Percentiles rank a stretch among this genome's conserved stretches.
These are phyloP conservation scores for Ganaspis sp. DNA, from an alignment of 1,140 invertebrate species.

Conservation along the genomic window DNA sequence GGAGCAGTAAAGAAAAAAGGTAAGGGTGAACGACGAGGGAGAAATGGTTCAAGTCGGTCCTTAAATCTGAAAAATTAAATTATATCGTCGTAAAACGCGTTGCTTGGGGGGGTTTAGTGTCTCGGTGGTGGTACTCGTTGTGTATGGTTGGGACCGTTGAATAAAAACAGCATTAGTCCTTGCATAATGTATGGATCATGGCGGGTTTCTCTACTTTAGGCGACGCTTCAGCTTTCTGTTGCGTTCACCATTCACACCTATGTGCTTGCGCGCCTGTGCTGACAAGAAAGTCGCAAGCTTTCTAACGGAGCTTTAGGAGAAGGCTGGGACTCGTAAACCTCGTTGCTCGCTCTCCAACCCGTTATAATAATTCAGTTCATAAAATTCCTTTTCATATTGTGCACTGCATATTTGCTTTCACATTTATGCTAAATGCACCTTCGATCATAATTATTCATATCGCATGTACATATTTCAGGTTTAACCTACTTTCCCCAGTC, in stretches of 20 bases:
- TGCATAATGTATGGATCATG: slow-evolving; percentile 72
- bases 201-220: slow-evolving; percentile 34
- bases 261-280: slow-evolving; percentile 22
- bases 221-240: not conserved
- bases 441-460: slow-evolving; percentile 7
- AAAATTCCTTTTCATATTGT: slow-evolving; percentile 38
- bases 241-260: slow-evolving; percentile 36
- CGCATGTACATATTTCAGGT: not conserved
- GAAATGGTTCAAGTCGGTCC: slow-evolving; percentile 61
- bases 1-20: slow-evolving; percentile 3
- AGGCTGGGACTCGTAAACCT: slow-evolving; percentile 45
- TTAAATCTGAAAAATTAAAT: slow-evolving; percentile 76
- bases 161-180: slow-evolving; percentile 74
- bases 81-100: slow-evolving; percentile 72
- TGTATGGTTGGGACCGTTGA: slow-evolving; percentile 56
- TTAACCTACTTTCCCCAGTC: too few relatives aligned
- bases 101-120: slow-evolving; percentile 64
- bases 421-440: not conserved
- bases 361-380: slow-evolving; percentile 46
- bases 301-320: slow-evolving; percentile 44
- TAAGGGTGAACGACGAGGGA: slow-evolving; percentile 37
- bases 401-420: slow-evolving; percentile 23
- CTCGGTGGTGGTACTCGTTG: slow-evolving; percentile 52
- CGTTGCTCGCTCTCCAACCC: slow-evolving; percentile 32
- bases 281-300: slow-evolving; percentile 35